phyloP scores from a whole-genome alignment of 2,888 invertebrate genomes.

The Neoascia interrupta region DNA sequence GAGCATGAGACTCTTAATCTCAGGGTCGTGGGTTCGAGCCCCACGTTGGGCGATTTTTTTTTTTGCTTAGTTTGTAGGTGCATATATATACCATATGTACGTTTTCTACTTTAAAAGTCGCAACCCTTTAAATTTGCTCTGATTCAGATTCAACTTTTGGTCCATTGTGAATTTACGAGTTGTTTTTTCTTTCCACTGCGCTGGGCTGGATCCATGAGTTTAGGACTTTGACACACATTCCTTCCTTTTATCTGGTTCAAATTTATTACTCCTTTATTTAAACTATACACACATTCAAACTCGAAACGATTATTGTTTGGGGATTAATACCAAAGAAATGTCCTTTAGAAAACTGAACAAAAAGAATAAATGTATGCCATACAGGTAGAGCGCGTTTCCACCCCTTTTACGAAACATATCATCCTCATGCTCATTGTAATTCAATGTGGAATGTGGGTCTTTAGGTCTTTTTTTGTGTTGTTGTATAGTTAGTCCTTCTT shows the following conservation, averaged over 20 bases:
- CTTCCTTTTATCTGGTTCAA: background rate
- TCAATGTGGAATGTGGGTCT: constrained; percentile 66
- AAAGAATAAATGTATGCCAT: constrained; percentile 55
- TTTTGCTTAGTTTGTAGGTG: background rate
- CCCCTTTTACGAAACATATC: constrained; percentile 37
- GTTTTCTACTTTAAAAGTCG: background rate
- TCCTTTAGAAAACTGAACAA: constrained; percentile 44
- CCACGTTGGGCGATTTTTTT: constrained; percentile 71
- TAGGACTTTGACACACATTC: constrained; percentile 34
- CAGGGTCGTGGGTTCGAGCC: constrained; percentile 77
- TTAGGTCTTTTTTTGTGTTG: constrained; percentile 48
- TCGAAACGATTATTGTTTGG: constrained; percentile 34
- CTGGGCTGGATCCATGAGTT: constrained; percentile 21
- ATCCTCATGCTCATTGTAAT: constrained; percentile 59
- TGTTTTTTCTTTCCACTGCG: background rate
- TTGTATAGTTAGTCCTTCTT: constrained; percentile 21
- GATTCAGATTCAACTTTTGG: background rate
- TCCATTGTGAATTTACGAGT: background rate
- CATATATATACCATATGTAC: too few relatives aligned
- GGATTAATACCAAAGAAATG: constrained; percentile 34
- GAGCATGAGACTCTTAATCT: constrained; percentile 70
- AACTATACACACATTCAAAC: constrained; percentile 6
- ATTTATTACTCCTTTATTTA: background rate
- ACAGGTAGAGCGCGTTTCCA: constrained; percentile 65
- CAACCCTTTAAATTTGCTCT: background rate